phyloP scores from a whole-genome alignment of 2,888 invertebrate genomes.

The Netelia fuscicornis region DNA sequence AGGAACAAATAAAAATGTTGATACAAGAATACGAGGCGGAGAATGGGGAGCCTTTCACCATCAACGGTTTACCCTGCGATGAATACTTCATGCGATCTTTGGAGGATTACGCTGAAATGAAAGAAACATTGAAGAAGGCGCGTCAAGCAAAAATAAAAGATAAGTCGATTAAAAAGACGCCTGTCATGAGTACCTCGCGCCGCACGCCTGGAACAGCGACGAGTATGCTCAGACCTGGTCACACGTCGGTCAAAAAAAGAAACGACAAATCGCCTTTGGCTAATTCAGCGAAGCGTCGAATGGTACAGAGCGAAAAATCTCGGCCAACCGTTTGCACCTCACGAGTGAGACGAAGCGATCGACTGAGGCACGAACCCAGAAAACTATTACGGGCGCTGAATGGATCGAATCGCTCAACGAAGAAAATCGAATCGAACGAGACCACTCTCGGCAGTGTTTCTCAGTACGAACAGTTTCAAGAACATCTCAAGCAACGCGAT shows the following conservation, averaged over 20 bases:
- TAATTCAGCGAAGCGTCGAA: slow-evolving; percentile 73
- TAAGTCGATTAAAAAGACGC: slow-evolving; percentile 78
- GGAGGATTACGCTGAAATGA: slow-evolving; percentile 87
- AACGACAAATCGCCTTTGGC: slow-evolving; percentile 76
- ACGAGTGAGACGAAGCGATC: slow-evolving; percentile 74
- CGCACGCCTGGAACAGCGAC: slow-evolving; percentile 73
- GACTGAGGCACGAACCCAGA: slow-evolving; percentile 67
- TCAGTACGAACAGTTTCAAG: slow-evolving; percentile 84
- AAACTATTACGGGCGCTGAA: slow-evolving; percentile 59
- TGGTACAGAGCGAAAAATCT: slow-evolving; percentile 72
- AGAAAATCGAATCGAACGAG: slow-evolving; percentile 49
- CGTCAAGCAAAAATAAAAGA: slow-evolving; percentile 86
- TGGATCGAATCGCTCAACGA: slow-evolving; percentile 50
- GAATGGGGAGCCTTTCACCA: slow-evolving; percentile 87
- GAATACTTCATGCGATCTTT: slow-evolving; percentile 88
- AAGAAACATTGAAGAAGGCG: slow-evolving; percentile 80
- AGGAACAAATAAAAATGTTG: slow-evolving; percentile 87
- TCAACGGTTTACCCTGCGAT: slow-evolving; percentile 88
- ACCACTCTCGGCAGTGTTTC: slow-evolving; percentile 65
- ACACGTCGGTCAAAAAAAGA: slow-evolving; percentile 75
- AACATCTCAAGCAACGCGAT: slow-evolving; percentile 85
- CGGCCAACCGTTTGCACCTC: slow-evolving; percentile 69
- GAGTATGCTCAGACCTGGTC: slow-evolving; percentile 74
- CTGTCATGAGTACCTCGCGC: slow-evolving; percentile 78
- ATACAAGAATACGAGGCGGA: slow-evolving; percentile 86